Evolutionary conservation across 2,797 vertebrate genomes (phyloP), one percentile per base, ranked within the genome.

Genomic region (Anguilla megastoma): DNA sequence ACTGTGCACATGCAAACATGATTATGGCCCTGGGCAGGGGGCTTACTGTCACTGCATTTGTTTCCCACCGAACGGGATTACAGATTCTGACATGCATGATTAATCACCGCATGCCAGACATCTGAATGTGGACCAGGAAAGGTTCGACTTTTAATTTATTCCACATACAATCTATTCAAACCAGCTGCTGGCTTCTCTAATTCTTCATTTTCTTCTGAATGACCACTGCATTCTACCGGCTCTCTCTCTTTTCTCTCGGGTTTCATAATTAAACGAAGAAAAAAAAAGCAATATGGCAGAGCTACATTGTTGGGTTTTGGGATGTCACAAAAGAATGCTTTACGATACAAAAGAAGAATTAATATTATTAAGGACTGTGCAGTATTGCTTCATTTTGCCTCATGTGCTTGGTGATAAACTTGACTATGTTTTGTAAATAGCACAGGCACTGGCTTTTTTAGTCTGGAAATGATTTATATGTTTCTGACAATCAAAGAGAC

Each of bases 21-120:
- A 92, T 94, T 92, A 92, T 92, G 94, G 95, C 93, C 94, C 93
- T 90, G 95, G 95, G 33, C 33, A 36, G 27, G 60, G 83, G 56
- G 48, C 6, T 56, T 50, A 94, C 96, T 96, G 97, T 96, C 95
- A 95, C 93, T 30, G 93, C 94, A 94, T 98, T 98, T 98, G 97
- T 98, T 97, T 98, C 97, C 95, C 94, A 94, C 94, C 97, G 97
- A 98, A 97, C 97, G 92, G 97, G 96, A 97, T 97, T 97, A 97
- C 95, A 95, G 96, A 96, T 97, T 97, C 96, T 98, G 98, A 98
- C 97, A 97, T 95, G 95, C 96, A 93, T 98, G 98, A 98, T 99
- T 98, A 98, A 98, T 99, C 97, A 97, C 98, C 94, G 56, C 90
- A 94, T 95, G 96, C 96, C 97, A 97, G 97, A 97, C 96, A 95